A percentile compares a stretch with the other conserved stretches of the same genome.
Conservation (phyloP, 2,113 vertebrate species). For the Oryzias javanicus region DNA sequence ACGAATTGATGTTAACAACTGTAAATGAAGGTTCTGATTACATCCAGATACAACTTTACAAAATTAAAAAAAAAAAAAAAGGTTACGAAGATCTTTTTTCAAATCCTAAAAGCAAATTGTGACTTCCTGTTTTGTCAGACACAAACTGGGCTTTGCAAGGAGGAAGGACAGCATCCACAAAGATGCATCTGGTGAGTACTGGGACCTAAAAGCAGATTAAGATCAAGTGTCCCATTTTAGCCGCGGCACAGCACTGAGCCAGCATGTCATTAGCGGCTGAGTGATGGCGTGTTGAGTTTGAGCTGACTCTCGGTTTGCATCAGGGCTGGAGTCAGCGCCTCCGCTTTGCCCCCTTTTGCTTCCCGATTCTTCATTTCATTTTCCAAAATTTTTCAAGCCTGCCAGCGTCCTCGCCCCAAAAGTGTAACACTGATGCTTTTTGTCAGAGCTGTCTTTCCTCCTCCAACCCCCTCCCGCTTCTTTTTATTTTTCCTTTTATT, state of each 20-base stretch:
- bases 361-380: conserved; percentile 14
- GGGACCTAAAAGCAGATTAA: conserved; percentile 6
- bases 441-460: conserved; percentile 25
- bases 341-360: conserved; percentile 8
- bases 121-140: no score
- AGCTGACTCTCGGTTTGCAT: conserved; percentile 44
- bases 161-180: background rate
- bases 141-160: no score
- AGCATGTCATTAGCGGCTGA: conserved; percentile 45
- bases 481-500: conserved; percentile 1
- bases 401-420: no score
- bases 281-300: conserved; percentile 43
- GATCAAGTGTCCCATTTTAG: conserved; percentile 1
- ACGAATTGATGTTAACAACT: background rate
- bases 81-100: background rate
- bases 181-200: conserved; percentile 16
- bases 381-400: background rate
- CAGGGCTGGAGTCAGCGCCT: conserved; percentile 14
- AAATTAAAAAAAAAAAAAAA: background rate
- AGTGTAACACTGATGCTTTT: background rate
- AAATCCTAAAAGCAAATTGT: no score
- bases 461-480: conserved; percentile 5
- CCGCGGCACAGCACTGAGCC: conserved; percentile 13
- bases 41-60: background rate
- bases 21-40: background rate